These are phyloP conservation scores for Palloptera scutellata DNA, from an alignment of 2,888 invertebrate species.

Conservation along the genomic window DNA sequence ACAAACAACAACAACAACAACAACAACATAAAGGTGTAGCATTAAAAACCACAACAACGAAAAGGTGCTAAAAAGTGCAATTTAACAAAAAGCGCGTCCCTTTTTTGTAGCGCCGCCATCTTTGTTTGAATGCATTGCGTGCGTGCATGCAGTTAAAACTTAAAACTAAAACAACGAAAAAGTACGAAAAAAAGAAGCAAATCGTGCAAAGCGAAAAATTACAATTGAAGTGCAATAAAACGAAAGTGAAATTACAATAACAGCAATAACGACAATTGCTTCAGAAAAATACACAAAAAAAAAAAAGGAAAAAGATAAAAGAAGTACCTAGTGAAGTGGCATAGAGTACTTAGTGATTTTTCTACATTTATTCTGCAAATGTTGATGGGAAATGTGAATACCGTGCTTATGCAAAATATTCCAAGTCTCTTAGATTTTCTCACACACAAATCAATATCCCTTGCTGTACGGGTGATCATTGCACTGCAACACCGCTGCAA, in stretches of 20 bases:
- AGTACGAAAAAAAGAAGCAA: not conserved
- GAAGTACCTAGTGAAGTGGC: too few species aligned
- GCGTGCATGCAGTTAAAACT: not conserved
- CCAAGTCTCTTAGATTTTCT: too few species aligned
- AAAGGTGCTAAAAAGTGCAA: not conserved
- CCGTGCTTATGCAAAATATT: too few species aligned
- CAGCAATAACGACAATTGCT: not conserved
- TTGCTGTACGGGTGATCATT: too few species aligned
- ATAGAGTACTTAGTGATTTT: too few species aligned
- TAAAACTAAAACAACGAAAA: not conserved
- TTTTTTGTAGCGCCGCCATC: not conserved
- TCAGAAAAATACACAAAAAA: not conserved
- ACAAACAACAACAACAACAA: too few species aligned
- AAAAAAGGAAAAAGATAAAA: not conserved
- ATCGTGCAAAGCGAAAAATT: not conserved
- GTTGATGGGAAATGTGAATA: too few species aligned
- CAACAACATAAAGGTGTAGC: too few species aligned
- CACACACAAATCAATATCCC: too few species aligned
- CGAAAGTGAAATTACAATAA: not conserved
- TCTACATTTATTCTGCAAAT: too few species aligned
- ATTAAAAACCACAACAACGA: not conserved
- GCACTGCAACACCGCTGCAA: not conserved
- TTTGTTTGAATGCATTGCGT: not conserved
- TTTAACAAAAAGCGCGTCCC: not conserved
- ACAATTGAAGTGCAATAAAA: constrained; percentile 1